Percentiles rank a stretch among this genome's conserved stretches.
Evolutionary conservation across 1,140 invertebrate species (phyloP).

Genomic region (Drosophila rufa): DNA sequence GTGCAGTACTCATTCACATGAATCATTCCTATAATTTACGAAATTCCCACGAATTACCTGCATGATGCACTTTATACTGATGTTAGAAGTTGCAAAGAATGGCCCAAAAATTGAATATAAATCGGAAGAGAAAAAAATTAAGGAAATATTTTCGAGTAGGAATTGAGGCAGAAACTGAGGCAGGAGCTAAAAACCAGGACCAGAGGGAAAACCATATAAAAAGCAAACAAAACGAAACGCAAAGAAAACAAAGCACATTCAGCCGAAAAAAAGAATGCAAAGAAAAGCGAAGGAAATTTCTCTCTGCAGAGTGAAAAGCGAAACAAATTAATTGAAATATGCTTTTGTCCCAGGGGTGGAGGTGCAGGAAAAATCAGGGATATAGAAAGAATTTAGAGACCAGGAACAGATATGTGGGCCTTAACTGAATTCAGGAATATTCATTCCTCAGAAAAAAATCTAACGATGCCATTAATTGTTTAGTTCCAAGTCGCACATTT

Average conservation of each 20-base stretch:
- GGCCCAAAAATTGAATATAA: neutral
- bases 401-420: too few species aligned
- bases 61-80: slow-evolving; percentile 4
- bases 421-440: too few species aligned
- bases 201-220: slow-evolving; percentile 41
- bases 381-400: neutral
- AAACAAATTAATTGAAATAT: slow-evolving; percentile 50
- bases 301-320: slow-evolving; percentile 12
- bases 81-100: neutral
- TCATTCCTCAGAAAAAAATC: too few species aligned
- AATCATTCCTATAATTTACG: slow-evolving; percentile 16
- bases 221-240: slow-evolving; percentile 12
- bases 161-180: neutral
- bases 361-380: neutral
- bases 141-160: slow-evolving; percentile 1
- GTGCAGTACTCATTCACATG: slow-evolving; percentile 14
- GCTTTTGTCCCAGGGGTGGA: slow-evolving; percentile 3
- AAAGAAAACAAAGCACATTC: slow-evolving; percentile 26
- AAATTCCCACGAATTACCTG: slow-evolving; percentile 5
- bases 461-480: too few species aligned
- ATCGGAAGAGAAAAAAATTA: neutral
- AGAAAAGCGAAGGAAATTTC: slow-evolving; percentile 13
- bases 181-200: neutral
- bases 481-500: too few species aligned
- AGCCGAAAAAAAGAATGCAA: slow-evolving; percentile 2